A percentile compares a stretch with the other conserved stretches of the same genome.
phyloP scores from a whole-genome alignment of 2,888 invertebrate species.

The Deladenus siricidicola region DNA sequence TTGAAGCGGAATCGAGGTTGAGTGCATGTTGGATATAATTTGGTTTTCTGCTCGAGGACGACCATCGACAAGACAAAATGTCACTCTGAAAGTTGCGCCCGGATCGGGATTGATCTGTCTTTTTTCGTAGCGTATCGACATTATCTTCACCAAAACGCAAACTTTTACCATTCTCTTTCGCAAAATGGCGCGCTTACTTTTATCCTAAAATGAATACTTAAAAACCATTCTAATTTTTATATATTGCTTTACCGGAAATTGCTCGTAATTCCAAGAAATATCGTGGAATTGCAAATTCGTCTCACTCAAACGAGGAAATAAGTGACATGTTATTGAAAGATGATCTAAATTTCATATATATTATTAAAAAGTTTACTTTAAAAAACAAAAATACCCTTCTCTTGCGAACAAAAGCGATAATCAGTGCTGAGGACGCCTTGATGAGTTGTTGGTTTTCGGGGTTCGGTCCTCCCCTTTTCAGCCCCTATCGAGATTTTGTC shows the following conservation, averaged over 20 bases:
- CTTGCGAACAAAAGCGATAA: too few species aligned
- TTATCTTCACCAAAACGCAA: not conserved
- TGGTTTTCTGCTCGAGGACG: slow-evolving; percentile 15
- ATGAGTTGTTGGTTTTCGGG: too few species aligned
- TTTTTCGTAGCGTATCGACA: not conserved
- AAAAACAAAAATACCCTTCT: too few species aligned
- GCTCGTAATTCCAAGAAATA: slow-evolving; percentile 26
- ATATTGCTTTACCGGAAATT: not conserved
- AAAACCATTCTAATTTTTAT: not conserved
- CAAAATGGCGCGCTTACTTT: slow-evolving; percentile 4
- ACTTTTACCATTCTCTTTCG: slow-evolving; percentile 10
- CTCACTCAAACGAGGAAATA: slow-evolving; percentile 29
- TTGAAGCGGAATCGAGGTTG: slow-evolving; percentile 3
- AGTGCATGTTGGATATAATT: slow-evolving; percentile 16
- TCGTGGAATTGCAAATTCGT: slow-evolving; percentile 28
- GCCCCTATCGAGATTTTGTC: too few species aligned
- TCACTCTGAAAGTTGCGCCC: not conserved
- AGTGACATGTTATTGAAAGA: slow-evolving; percentile 24
- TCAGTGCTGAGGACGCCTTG: too few species aligned
- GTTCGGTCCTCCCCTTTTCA: too few species aligned
- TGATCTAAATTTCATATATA: slow-evolving; percentile 7
- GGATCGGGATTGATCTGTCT: not conserved
- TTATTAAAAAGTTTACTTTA: not conserved
- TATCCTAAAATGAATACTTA: not conserved
- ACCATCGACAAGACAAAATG: slow-evolving; percentile 7